A percentile compares a stretch with the other conserved stretches of the same genome.
Conservation (phyloP, 2,888 invertebrate species). For the Phragmatobia fuliginosa region DNA sequence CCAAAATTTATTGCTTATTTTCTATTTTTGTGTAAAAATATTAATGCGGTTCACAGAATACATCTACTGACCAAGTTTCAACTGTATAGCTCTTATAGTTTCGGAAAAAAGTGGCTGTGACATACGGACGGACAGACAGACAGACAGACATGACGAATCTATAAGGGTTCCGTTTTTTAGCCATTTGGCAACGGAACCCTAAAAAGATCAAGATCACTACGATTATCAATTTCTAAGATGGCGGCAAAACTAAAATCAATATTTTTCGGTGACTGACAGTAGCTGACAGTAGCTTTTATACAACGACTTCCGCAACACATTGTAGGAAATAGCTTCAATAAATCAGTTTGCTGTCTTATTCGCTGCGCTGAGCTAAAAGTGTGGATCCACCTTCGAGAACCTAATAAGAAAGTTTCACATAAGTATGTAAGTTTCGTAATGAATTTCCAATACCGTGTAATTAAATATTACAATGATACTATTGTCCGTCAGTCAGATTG, state of each 20-base stretch:
- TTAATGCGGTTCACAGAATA: too few relatives aligned
- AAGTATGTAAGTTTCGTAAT: not conserved
- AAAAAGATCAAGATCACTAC: not conserved
- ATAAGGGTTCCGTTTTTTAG: too few relatives aligned
- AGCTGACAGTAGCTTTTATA: not conserved
- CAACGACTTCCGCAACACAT: not conserved
- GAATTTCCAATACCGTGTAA: not conserved
- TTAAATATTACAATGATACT: not conserved
- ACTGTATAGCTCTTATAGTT: too few relatives aligned
- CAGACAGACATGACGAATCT: too few relatives aligned
- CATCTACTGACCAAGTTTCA: too few relatives aligned
- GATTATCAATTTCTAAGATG: not conserved
- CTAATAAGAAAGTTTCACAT: not conserved
- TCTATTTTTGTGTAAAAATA: too few relatives aligned
- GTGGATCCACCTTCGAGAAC: not conserved
- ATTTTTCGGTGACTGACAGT: not conserved
- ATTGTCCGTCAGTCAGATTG: not conserved
- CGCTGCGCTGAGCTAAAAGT: not conserved
- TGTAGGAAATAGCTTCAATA: not conserved
- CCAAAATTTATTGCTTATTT: too few relatives aligned
- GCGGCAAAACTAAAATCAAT: not conserved
- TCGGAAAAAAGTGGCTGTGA: too few relatives aligned
- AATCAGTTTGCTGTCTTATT: not conserved
- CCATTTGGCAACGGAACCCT: too few relatives aligned
- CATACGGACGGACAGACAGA: too few relatives aligned